Percentiles rank a stretch among this genome's conserved stretches.
phyloP scores from a whole-genome alignment of 2,113 vertebrate genomes.

The Plestiodon gilberti region DNA sequence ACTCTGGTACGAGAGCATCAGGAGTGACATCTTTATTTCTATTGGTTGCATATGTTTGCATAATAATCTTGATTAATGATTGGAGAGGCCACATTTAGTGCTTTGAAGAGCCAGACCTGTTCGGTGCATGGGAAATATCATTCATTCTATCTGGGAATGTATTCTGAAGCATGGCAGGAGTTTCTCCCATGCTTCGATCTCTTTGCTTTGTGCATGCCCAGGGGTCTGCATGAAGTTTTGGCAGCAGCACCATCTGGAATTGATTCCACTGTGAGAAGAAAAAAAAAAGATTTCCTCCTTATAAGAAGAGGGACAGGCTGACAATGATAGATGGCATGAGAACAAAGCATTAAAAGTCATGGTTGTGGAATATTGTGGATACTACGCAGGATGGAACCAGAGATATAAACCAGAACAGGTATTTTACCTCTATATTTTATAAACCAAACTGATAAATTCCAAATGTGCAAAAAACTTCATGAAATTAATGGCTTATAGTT shows the following conservation, averaged over 20 bases:
- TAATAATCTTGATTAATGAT: conserved; percentile 24
- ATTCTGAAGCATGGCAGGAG: conserved; percentile 39
- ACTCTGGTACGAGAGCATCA: conserved; percentile 7
- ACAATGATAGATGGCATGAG: conserved; percentile 53
- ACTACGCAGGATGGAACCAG: conserved; percentile 10
- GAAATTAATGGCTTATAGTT: background rate
- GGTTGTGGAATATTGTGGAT: conserved; percentile 54
- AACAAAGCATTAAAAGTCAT: conserved; percentile 55
- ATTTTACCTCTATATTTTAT: conserved; percentile 54
- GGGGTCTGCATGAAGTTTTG: conserved; percentile 54
- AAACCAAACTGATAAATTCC: conserved; percentile 50
- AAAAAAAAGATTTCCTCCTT: conserved; percentile 34
- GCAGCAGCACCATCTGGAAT: conserved; percentile 53
- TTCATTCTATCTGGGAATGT: conserved; percentile 52
- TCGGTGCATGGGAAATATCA: conserved; percentile 29
- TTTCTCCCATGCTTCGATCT: conserved; percentile 33
- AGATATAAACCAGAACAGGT: conserved; percentile 60
- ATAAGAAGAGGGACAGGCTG: conserved; percentile 46
- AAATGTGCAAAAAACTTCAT: conserved; percentile 43
- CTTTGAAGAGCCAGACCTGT: conserved; percentile 46
- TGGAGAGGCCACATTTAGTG: background rate
- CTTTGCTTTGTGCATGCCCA: conserved; percentile 48
- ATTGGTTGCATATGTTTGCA: conserved; percentile 24
- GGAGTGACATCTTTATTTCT: conserved; percentile 18
- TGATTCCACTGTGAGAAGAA: conserved; percentile 55